These are phyloP conservation scores for Ceratotherium simum DNA, from an alignment of 2,113 vertebrate species.

Conservation along the genomic window DNA sequence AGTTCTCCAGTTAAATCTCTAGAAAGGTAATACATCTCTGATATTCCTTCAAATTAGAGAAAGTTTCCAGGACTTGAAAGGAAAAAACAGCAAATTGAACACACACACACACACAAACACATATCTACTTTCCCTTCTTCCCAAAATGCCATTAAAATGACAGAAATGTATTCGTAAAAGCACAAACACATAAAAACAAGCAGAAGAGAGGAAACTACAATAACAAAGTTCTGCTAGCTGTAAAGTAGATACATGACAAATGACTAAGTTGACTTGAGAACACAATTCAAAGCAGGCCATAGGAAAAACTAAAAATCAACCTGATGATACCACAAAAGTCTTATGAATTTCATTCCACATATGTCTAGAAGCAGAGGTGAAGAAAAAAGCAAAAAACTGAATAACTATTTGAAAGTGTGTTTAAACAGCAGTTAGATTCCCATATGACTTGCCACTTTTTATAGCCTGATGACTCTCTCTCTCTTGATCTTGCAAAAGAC, in stretches of 20 bases:
- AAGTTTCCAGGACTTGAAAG: neutral
- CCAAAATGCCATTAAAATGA: neutral
- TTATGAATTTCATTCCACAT: neutral
- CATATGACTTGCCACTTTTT: neutral
- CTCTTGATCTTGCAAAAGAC: neutral
- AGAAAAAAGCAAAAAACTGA: neutral
- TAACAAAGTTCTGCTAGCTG: neutral
- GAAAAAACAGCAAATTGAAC: neutral
- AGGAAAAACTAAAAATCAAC: neutral
- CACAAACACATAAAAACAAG: neutral
- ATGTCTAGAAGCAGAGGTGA: neutral
- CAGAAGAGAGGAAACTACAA: neutral
- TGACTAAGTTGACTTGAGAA: neutral
- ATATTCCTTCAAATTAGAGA: slow-evolving; percentile 14
- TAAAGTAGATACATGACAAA: neutral
- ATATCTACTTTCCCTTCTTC: neutral
- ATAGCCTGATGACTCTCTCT: neutral
- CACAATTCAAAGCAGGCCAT: neutral
- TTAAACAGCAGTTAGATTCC: neutral
- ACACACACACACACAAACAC: neutral
- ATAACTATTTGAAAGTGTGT: neutral
- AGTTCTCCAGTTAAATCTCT: slow-evolving; percentile 3
- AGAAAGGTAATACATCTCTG: neutral
- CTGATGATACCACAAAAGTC: neutral
- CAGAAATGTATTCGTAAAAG: neutral